Evolutionary conservation across 2,113 vertebrate genomes (phyloP).

Genomic region (Datnioides undecimradiatus): DNA sequence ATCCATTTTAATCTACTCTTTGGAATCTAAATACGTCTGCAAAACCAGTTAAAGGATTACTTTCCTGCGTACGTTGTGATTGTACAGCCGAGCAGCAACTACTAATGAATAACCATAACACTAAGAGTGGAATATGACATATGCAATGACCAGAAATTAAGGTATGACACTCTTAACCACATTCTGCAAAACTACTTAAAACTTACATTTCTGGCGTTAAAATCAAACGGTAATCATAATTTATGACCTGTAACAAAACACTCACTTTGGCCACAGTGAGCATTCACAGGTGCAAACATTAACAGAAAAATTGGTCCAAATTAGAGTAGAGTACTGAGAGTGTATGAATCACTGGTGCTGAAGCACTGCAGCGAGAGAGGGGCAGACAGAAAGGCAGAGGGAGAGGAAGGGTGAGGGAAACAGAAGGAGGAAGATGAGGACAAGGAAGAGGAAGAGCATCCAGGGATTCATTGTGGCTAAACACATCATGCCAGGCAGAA

Average conservation of each 20-base stretch:
- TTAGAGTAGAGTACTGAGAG: not conserved
- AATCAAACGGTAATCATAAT: not conserved
- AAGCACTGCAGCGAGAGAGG: not conserved
- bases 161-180: not conserved
- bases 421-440: constrained; percentile 49
- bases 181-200: not conserved
- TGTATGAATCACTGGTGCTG: not conserved
- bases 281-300: constrained; percentile 16
- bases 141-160: not conserved
- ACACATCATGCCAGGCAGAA: constrained; percentile 32
- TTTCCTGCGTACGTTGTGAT: constrained; percentile 9
- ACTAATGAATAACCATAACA: not conserved
- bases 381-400: not conserved
- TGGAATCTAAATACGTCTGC: constrained; percentile 1
- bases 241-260: not conserved
- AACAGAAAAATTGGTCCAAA: not conserved
- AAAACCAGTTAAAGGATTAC: constrained; percentile 23
- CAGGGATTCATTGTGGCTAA: constrained; percentile 29
- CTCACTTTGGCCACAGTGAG: not conserved
- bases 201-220: not conserved
- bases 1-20: constrained; percentile 15
- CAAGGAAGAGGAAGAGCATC: constrained; percentile 49
- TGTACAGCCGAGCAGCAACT: not conserved
- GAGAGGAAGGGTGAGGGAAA: not conserved
- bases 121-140: not conserved